phyloP scores from a whole-genome alignment of 2,888 invertebrate genomes.

The Acanthosoma haemorrhoidale region DNA sequence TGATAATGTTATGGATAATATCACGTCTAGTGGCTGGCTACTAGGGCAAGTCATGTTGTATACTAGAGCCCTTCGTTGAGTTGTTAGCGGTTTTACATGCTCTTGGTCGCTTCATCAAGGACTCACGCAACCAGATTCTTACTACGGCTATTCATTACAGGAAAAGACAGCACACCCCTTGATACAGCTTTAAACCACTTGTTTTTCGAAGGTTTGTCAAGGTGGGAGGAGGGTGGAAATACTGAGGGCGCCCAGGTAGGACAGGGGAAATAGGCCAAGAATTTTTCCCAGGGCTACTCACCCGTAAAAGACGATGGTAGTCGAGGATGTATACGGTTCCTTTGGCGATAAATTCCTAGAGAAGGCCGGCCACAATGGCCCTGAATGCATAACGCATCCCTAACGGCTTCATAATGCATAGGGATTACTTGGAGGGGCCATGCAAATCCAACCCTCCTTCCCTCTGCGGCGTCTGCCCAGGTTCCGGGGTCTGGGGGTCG shows the following conservation, averaged over 20 bases:
- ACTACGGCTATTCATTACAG: too few relatives aligned
- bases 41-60: too few relatives aligned
- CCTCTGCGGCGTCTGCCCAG: not conserved
- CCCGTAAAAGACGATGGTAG: slow-evolving; percentile 1
- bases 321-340: not conserved
- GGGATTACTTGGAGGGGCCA: not conserved
- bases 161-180: too few relatives aligned
- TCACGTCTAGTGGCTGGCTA: too few relatives aligned
- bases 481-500: not conserved
- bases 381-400: slow-evolving; percentile 10
- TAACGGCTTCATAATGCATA: slow-evolving; percentile 7
- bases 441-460: not conserved
- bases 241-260: not conserved
- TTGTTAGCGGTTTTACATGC: too few relatives aligned
- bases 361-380: not conserved
- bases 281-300: not conserved
- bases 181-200: too few relatives aligned
- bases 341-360: not conserved
- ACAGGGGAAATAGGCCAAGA: not conserved
- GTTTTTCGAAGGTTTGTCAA: too few relatives aligned
- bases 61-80: too few relatives aligned
- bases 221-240: too few relatives aligned
- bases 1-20: too few relatives aligned
- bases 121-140: too few relatives aligned
- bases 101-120: too few relatives aligned